Base-by-base conservation (phyloP, 2,113 vertebrate species). In the Coregonus clupeaformis region DNA sequence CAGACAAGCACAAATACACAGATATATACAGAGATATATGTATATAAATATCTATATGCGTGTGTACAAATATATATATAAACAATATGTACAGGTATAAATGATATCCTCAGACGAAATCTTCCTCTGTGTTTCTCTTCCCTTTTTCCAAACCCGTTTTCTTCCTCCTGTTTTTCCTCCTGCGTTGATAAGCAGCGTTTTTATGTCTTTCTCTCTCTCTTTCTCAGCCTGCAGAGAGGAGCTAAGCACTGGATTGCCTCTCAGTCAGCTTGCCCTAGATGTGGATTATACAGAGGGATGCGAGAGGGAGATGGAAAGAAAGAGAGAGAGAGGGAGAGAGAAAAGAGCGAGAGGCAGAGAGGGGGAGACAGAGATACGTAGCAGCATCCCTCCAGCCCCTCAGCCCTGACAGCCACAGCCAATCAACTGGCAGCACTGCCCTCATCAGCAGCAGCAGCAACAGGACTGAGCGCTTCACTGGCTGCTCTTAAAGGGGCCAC, bases 211-310 rank as follows among this genome's bases (percentile, higher is more conserved):
- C 83, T 86, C 85, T 88, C 88, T 86, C 82, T 92, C 89, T 91
- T 90, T 90, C 90, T 90, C 91, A 90, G 91, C 89, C 91, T 91
- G 89, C 91, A 91, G 90, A 92, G 85, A 92, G 93, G 90, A 93
- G 92, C 92, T 92, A 91, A 92, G 93, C 92, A 84, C 88, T 90
- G 91, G 90, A 91, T 88, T 82, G 89, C 91, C 86, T 42, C 36
- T 91, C 94, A 94, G 92, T 92, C 93, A 89, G 92, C 91, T 92
- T 92, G 93, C 91, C 93, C 94, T 94, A 94, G 89, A 93, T 94
- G 93, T 93, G 90, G 92, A 93, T 93, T 92, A 93, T 91, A 94
- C 92, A 87, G 89, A 91, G 89, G 88, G 93, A 93, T 91, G 91
- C 77, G 85, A 90, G 88, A 87, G 89, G 80, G 84, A 87, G 87